Base-by-base conservation (phyloP, 2,797 vertebrate genomes). In the Pseudotriccus pelzelni region DNA sequence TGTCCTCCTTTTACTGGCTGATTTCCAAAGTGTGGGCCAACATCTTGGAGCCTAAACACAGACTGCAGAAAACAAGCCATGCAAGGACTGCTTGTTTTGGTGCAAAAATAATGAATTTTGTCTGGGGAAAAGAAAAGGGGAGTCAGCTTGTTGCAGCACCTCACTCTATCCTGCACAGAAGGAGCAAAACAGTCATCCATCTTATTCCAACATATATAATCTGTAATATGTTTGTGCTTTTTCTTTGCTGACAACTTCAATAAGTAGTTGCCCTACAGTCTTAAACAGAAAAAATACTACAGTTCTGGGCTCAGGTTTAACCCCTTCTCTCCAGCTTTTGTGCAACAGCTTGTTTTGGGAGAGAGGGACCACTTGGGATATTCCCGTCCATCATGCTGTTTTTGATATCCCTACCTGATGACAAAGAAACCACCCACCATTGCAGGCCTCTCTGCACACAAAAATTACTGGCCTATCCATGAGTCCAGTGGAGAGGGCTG, bases 401-500 rank as follows among this genome's bases (percentile, higher is more conserved):
- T 87, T 73, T 89, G 88, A 92, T 96, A 91, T 90, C 62, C 94
- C 92, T 95, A 94, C 96, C 96, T 96, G 96, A 95, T 59, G 92
- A 58, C 94, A 97, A 97, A 97, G 94, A 96, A 96, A 91, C 97
- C 97, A 97, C 96, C 96, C 97, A 97, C 95, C 90, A 94, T 87
- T 9, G 49, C 88, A 96, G 94, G 92, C 79, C 86, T 95, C 59
- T 95, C 58, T 5, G 3, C 50, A 32, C 14, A 93, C 87, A 76
- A 92, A 97, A 96, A 94, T 96, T 95, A 94, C 97, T 95, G 94
- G 90, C 90, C 93, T 97, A 96, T 96, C 97, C 97, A 69, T 98
- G 97, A 97, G 97, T 97, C 97, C 97, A 87, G 94, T 84, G 84
- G 93, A 97, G 97, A 97, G 89, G 93, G 97, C 96, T 98, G 97